Percentiles rank a stretch among this genome's conserved stretches.
Evolutionary conservation across 1,140 invertebrate species (phyloP).

Genomic region (Lutraria rhynchaena): DNA sequence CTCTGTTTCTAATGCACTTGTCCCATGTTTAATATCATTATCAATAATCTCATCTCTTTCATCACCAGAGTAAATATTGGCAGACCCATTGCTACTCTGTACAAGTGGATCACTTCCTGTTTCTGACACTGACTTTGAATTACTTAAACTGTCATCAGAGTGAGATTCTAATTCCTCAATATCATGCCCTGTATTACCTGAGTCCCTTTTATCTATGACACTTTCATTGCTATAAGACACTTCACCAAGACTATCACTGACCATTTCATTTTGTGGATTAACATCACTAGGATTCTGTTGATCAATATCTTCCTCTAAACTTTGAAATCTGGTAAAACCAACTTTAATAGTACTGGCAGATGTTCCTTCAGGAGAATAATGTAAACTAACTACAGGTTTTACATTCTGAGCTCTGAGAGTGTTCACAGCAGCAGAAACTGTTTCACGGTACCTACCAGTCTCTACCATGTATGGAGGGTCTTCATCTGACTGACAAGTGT

Average conservation of each 20-base stretch:
- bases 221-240: not conserved
- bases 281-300: conserved; percentile 61
- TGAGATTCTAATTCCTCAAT: not conserved
- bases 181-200: not conserved
- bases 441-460: conserved; percentile 9
- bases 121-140: too few species aligned
- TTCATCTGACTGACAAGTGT: not conserved
- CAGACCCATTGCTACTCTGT: too few species aligned
- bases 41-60: too few species aligned
- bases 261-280: not conserved
- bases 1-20: conserved; percentile 10
- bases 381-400: conserved; percentile 84
- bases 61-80: too few species aligned
- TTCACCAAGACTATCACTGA: not conserved
- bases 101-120: too few species aligned
- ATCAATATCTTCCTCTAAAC: conserved; percentile 66
- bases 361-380: conserved; percentile 77
- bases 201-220: not conserved
- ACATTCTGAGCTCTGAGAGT: conserved; percentile 52
- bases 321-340: conserved; percentile 74
- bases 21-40: not conserved
- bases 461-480: conserved; percentile 24
- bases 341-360: conserved; percentile 75
- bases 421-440: conserved; percentile 45
- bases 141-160: not conserved